Percentiles rank a stretch among this genome's conserved stretches.
phyloP scores from a whole-genome alignment of 2,797 vertebrate genomes.

The Mallotus villosus region DNA sequence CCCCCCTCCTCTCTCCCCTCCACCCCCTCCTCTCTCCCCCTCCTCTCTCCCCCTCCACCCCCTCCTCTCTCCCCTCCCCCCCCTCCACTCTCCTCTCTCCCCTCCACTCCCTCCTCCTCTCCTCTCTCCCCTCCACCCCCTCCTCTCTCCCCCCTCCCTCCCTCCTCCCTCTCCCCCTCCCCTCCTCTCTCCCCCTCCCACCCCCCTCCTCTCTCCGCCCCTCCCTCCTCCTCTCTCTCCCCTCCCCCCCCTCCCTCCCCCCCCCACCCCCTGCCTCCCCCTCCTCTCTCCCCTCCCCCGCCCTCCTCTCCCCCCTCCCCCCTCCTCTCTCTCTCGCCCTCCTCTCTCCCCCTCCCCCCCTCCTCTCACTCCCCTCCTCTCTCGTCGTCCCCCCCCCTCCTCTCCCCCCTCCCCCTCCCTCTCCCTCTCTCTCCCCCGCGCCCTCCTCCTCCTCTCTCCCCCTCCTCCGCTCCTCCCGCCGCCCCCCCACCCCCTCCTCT shows the following conservation, averaged over 20 bases:
- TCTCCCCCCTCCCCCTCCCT: constrained; percentile 27
- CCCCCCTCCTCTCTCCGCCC: too few species aligned
- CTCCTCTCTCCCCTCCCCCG: background rate
- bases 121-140: too few species aligned
- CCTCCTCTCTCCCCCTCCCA: constrained; percentile 2
- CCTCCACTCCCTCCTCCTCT: constrained; percentile 13
- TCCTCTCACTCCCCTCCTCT: too few species aligned
- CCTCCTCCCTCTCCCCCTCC: constrained; percentile 28
- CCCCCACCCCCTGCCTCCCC: too few species aligned
- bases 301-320: constrained; percentile 25
- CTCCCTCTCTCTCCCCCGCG: constrained; percentile 4
- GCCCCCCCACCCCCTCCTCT: constrained; percentile 9
- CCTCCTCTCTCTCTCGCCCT: too few species aligned
- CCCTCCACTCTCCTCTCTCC: constrained; percentile 28
- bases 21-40: constrained; percentile 23
- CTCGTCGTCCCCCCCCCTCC: background rate
- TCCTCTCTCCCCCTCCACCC: too few species aligned
- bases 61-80: background rate
- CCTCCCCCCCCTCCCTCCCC: constrained; percentile 6
- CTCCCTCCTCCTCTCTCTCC: constrained; percentile 21
- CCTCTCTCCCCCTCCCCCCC: too few species aligned
- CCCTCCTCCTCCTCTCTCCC: too few species aligned
- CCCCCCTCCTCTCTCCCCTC: too few species aligned
- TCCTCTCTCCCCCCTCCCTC: background rate
- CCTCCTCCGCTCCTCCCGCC: constrained; percentile 23